These are phyloP conservation scores for Eucera pruinosa DNA, from an alignment of 2,888 invertebrate genomes.

Conservation along the genomic window DNA sequence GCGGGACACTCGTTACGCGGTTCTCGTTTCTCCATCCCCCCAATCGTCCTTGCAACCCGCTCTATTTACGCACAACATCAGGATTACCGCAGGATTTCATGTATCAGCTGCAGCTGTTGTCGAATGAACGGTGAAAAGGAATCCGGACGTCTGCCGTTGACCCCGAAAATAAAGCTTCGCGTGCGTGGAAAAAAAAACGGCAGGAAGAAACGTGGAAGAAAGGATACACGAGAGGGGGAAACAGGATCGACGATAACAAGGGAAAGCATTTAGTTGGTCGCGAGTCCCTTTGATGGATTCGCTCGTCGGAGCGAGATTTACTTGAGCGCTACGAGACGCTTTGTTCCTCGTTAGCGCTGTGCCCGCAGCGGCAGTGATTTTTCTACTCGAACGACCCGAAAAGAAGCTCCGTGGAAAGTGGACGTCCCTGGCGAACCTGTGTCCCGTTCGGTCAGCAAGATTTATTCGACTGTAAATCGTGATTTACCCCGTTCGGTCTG, in stretches of 20 bases:
- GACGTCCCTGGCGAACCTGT: conserved; percentile 6
- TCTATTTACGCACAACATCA: conserved; percentile 16
- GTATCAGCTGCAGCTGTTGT: conserved; percentile 41
- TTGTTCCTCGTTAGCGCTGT: conserved; percentile 56
- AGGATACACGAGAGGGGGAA: background rate
- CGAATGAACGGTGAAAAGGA: conserved; percentile 47
- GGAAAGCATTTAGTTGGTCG: conserved; percentile 44
- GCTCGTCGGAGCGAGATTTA: conserved; percentile 23
- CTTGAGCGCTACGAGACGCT: conserved; percentile 32
- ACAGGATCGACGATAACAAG: conserved; percentile 35
- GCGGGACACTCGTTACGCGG: conserved; percentile 16
- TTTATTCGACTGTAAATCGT: conserved; percentile 37
- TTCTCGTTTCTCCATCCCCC: background rate
- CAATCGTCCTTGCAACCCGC: conserved; percentile 4
- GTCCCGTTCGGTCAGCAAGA: conserved; percentile 1
- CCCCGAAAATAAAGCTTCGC: conserved; percentile 24
- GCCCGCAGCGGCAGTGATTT: conserved; percentile 38
- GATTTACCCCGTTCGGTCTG: conserved; percentile 31
- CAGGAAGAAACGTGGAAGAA: background rate
- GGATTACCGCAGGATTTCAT: conserved; percentile 43
- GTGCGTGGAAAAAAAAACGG: background rate
- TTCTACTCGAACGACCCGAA: conserved; percentile 32
- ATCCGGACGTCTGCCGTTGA: conserved; percentile 44
- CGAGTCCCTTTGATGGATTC: conserved; percentile 48
- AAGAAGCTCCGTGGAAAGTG: conserved; percentile 34